Conservation (phyloP, 2,113 vertebrate species). For the Casuarius casuarius region DNA sequence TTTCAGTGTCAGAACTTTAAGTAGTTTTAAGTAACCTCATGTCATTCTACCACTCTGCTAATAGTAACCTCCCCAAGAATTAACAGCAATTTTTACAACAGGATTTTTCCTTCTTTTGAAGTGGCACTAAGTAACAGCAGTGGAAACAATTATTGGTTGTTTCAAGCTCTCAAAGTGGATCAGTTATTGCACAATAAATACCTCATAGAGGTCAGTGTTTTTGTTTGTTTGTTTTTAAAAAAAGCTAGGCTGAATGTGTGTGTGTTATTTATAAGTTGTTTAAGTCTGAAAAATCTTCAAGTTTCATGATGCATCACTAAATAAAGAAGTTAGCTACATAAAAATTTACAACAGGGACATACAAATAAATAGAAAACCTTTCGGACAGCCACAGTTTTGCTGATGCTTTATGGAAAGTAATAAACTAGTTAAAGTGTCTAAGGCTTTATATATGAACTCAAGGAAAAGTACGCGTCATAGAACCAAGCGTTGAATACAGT, state of each 20-base stretch:
- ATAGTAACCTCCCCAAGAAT: slow-evolving; percentile 73
- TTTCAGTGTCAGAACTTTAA: slow-evolving; percentile 86
- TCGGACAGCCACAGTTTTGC: slow-evolving; percentile 57
- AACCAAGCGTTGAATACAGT: slow-evolving; percentile 58
- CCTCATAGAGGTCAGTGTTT: slow-evolving; percentile 90
- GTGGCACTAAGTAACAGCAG: slow-evolving; percentile 81
- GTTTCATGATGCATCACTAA: slow-evolving; percentile 74
- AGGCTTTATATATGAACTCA: slow-evolving; percentile 46
- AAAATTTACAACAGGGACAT: slow-evolving; percentile 69
- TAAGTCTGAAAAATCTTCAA: slow-evolving; percentile 76
- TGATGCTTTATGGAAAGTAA: slow-evolving; percentile 65
- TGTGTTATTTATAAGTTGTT: slow-evolving; percentile 71
- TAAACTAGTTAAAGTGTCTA: slow-evolving; percentile 71
- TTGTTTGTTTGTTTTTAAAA: neutral
- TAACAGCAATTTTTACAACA: slow-evolving; percentile 72
- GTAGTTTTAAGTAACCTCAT: slow-evolving; percentile 78
- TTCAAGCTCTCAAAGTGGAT: slow-evolving; percentile 87
- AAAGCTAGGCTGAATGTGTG: slow-evolving; percentile 64
- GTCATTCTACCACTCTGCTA: slow-evolving; percentile 73
- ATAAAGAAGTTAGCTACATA: slow-evolving; percentile 59
- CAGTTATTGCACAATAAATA: slow-evolving; percentile 90
- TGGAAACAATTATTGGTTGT: slow-evolving; percentile 79
- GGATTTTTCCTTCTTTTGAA: slow-evolving; percentile 73
- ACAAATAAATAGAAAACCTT: slow-evolving; percentile 83
- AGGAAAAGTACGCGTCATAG: slow-evolving; percentile 40